phyloP scores from a whole-genome alignment of 2,113 vertebrate genomes.

The Pelmatolapia mariae region DNA sequence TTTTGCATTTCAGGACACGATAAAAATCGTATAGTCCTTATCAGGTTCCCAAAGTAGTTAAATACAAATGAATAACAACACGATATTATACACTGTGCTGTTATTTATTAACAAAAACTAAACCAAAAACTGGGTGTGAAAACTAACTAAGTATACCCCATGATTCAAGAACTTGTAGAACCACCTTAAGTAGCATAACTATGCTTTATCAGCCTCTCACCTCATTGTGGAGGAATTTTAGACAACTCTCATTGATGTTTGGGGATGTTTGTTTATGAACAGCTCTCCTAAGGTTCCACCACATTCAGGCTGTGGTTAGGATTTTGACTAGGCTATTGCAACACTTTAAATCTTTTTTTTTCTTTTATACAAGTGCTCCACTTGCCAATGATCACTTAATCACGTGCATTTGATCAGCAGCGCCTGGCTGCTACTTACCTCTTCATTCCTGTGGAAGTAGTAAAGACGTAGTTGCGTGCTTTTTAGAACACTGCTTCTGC shows the following conservation, averaged over 20 bases:
- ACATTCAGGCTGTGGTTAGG: background rate
- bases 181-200: background rate
- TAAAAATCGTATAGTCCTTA: background rate
- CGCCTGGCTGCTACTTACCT: background rate
- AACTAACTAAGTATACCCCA: background rate
- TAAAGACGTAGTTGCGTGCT: rapidly evolving
- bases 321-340: background rate
- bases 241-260: background rate
- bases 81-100: background rate
- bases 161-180: background rate
- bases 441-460: background rate
- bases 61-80: background rate
- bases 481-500: background rate
- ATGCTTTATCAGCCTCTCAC: background rate
- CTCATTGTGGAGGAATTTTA: background rate
- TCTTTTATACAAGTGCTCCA: background rate
- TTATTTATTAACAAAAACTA: background rate
- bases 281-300: background rate
- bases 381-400: background rate
- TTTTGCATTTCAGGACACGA: background rate
- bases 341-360: background rate
- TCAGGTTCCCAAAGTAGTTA: background rate
- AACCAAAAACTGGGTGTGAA: background rate
- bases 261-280: background rate
- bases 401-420: background rate